Percentiles rank a stretch among this genome's conserved stretches.
Evolutionary conservation across 2,113 vertebrate species (phyloP).

Genomic region (Collichthys lucidus): DNA sequence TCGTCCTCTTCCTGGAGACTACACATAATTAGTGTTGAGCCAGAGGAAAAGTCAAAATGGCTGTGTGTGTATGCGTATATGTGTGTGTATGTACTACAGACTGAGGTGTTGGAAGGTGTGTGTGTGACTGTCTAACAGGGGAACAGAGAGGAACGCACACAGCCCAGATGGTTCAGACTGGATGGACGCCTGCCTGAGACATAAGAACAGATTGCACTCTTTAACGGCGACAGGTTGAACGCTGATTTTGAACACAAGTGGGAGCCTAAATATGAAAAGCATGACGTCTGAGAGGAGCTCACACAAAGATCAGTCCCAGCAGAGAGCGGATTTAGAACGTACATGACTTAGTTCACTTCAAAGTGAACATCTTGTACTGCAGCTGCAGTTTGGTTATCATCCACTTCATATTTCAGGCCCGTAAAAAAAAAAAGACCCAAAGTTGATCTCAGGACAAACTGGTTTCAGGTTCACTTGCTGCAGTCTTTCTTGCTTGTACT

Average conservation of each 20-base stretch:
- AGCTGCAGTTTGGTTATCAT: too few species aligned
- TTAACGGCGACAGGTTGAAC: neutral
- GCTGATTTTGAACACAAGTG: neutral
- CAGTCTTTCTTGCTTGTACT: too few species aligned
- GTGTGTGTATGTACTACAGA: conserved; percentile 41
- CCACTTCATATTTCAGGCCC: too few species aligned
- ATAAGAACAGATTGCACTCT: conserved; percentile 76
- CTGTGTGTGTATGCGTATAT: neutral
- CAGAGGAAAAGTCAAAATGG: conserved; percentile 50
- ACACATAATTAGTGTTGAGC: conserved; percentile 13
- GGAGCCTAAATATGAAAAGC: neutral
- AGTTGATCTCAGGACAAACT: too few species aligned
- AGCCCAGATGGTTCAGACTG: neutral
- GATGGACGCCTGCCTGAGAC: conserved; percentile 60
- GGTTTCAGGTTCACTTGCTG: too few species aligned
- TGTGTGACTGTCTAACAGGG: neutral
- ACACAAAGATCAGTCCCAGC: neutral
- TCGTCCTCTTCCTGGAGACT: neutral
- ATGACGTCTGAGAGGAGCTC: conserved; percentile 20
- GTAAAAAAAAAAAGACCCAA: too few species aligned
- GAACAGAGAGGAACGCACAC: neutral
- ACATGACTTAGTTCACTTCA: neutral
- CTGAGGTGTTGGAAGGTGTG: conserved; percentile 27
- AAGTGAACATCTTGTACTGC: neutral
- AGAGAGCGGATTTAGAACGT: neutral